Base-by-base conservation (phyloP, 2,113 vertebrate genomes). In the Chloebia gouldiae region DNA sequence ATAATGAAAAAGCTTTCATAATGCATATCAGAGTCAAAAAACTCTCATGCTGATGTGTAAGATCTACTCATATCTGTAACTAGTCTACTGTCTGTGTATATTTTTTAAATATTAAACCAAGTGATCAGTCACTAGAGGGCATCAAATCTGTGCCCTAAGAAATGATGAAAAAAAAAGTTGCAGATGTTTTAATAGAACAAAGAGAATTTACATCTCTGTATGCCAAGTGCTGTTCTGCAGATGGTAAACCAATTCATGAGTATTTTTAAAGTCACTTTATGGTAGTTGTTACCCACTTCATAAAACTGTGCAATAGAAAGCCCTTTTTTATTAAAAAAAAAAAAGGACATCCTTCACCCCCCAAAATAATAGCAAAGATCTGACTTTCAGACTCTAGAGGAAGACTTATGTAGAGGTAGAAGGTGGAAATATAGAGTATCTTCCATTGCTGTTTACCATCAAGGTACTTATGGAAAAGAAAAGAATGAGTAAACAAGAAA, bases 131-230 rank as follows among this genome's bases (percentile, higher is more conserved):
- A 0, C 91, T 95, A 96, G 91, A 87, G 75, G 95, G 75, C 88
- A 85, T 95, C 78, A 92, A 35, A 80, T 95, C 84, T 91, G 84
- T 95, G 89, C 81, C 89, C 93, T 79, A 39, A 86, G 45, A 90
- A 64, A 44, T 22, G n/a, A 54, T 65, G n/a, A 82, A 90, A 86
- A 30, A 30, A 86, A 82, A 90, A 64, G 6, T 40, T 85, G 57
- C 14, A 49, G 24, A 50, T 79, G 5, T 70, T 91, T 61, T 60
- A 66, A 68, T 8, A 44, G 75, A 78, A 66, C 13, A 80, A 81
- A 54, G 4, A 72, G 2, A 59, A 75, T 64, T 71, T 81, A 56
- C n/a, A 78, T 39, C 20, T 83, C 47, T 75, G 11, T 24, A 42
- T 44, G 20, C 20, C 20, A 60, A n/a, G 14, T 42, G n/a, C 15